phyloP scores from a whole-genome alignment of 1,140 invertebrate species.

The Lasioglossum albipes region DNA sequence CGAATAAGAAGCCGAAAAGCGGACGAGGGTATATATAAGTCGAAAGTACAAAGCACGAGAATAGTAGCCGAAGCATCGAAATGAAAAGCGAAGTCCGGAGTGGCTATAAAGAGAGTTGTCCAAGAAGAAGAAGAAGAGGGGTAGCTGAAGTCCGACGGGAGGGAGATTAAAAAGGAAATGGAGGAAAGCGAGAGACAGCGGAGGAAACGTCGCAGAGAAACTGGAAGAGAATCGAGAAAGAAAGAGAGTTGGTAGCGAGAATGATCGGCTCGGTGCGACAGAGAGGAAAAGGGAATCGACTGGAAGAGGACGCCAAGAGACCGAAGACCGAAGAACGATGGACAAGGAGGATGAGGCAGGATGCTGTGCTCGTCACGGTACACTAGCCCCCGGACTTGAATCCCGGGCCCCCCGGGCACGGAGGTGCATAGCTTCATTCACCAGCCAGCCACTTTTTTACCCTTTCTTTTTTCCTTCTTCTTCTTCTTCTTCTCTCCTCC shows the following conservation, averaged over 20 bases:
- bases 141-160: not conserved
- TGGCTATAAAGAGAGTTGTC: too few species aligned
- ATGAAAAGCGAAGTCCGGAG: too few species aligned
- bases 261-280: not conserved
- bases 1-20: too few species aligned
- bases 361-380: constrained; percentile 76
- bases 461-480: constrained; percentile 32
- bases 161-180: not conserved
- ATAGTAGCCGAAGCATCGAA: too few species aligned
- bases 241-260: not conserved
- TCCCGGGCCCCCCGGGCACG: constrained; percentile 71
- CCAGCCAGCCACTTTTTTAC: constrained; percentile 48
- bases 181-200: not conserved
- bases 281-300: constrained; percentile 16
- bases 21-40: too few species aligned
- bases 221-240: constrained; percentile 41
- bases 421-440: constrained; percentile 60
- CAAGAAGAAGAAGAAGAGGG: not conserved
- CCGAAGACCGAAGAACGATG: not conserved
- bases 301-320: constrained; percentile 14
- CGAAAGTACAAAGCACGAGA: too few species aligned
- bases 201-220: constrained; percentile 20
- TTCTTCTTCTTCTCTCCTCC: constrained; percentile 14
- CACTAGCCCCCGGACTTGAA: constrained; percentile 76
- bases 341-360: constrained; percentile 51